Evolutionary conservation across 2,113 vertebrate genomes (phyloP).

Genomic region (Oryzias curvinotus): DNA sequence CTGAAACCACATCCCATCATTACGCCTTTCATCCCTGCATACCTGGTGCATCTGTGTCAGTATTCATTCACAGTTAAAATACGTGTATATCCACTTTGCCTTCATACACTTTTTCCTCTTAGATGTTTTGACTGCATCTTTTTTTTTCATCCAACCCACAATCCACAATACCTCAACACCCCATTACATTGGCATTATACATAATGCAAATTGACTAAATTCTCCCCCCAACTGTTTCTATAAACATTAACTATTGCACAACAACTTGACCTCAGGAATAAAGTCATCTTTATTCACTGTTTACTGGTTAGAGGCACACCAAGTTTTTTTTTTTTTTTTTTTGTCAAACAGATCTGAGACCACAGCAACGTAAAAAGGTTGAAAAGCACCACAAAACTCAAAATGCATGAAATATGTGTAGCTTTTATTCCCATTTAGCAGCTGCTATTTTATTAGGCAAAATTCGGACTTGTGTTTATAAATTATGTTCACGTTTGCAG

Average conservation of each 20-base stretch:
- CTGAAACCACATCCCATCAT: conserved; percentile 64
- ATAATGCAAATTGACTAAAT: conserved; percentile 77
- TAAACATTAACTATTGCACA: conserved; percentile 76
- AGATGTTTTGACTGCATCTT: conserved; percentile 7
- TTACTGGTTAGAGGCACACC: conserved; percentile 61
- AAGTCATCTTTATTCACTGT: conserved; percentile 67
- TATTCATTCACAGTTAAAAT: conserved; percentile 6
- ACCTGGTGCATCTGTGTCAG: conserved; percentile 13
- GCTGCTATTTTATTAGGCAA: too few species aligned
- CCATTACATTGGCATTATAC: conserved; percentile 69
- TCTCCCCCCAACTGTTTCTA: conserved; percentile 78
- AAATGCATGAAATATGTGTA: too few species aligned
- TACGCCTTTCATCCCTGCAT: conserved; percentile 23
- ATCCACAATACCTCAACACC: conserved; percentile 46
- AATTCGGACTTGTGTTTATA: too few species aligned
- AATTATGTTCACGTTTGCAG: too few species aligned
- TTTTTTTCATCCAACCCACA: conserved; percentile 37
- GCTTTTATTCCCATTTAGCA: too few species aligned
- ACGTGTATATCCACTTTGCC: conserved; percentile 4
- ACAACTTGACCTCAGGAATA: conserved; percentile 63
- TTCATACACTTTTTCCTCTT: background rate
- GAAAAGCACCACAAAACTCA: background rate
- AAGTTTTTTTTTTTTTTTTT: conserved; percentile 64
- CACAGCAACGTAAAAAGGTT: conserved; percentile 41
- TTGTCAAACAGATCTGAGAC: conserved; percentile 55